Evolutionary conservation across 2,113 vertebrate species (phyloP).

Genomic region (Psilopsiagon aurifrons): DNA sequence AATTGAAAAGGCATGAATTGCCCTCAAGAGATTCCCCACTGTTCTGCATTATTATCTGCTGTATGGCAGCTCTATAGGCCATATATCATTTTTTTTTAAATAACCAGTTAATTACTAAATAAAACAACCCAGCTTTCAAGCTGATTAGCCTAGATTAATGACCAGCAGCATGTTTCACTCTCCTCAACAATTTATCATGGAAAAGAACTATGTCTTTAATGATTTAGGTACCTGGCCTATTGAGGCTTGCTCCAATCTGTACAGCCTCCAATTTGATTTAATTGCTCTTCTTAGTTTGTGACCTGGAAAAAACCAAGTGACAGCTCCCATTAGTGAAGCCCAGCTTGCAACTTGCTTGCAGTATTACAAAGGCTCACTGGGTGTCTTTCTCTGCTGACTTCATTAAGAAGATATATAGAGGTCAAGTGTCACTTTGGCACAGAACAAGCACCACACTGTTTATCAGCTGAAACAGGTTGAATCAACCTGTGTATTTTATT

Average conservation of each 20-base stretch:
- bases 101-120: conserved; percentile 94
- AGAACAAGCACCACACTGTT: conserved; percentile 39
- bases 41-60: conserved; percentile 73
- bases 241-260: conserved; percentile 73
- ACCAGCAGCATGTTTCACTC: conserved; percentile 84
- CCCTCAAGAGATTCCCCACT: conserved; percentile 72
- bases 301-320: conserved; percentile 87
- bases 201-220: conserved; percentile 88
- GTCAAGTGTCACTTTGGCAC: conserved; percentile 75
- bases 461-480: conserved; percentile 64
- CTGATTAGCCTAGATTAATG: conserved; percentile 96
- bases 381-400: conserved; percentile 76
- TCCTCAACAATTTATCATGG: conserved; percentile 91
- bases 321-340: conserved; percentile 85
- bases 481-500: conserved; percentile 56
- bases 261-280: conserved; percentile 84
- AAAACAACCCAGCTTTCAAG: conserved; percentile 85
- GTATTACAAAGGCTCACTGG: conserved; percentile 77
- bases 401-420: conserved; percentile 81
- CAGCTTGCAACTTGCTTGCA: conserved; percentile 75
- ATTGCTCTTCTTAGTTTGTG: conserved; percentile 87
- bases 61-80: conserved; percentile 78
- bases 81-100: conserved; percentile 84
- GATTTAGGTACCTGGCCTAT: conserved; percentile 87
- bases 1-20: conserved; percentile 75